phyloP scores from a whole-genome alignment of 2,797 vertebrate species.

The Anisognathus igniventris region DNA sequence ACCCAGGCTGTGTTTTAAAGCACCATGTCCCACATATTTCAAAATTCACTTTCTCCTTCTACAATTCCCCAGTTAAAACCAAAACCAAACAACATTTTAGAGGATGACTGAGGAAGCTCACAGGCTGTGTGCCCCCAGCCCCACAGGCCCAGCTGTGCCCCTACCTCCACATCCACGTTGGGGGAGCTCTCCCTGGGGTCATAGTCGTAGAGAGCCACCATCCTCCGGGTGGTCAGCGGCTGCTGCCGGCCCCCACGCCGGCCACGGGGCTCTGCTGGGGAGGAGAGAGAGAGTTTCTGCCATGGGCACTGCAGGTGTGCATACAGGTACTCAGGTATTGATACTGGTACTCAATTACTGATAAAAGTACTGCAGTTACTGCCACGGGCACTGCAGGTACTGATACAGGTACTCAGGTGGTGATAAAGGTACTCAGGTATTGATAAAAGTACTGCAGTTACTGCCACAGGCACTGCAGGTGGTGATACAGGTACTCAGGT shows the following conservation, averaged over 20 bases:
- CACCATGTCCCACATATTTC: neutral
- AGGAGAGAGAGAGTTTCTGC: fast-evolving
- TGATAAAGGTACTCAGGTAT: too few relatives aligned
- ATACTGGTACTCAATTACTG: too few relatives aligned
- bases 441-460: too few relatives aligned
- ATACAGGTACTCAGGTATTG: too few relatives aligned
- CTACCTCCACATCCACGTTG: conserved; percentile 97
- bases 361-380: too few relatives aligned
- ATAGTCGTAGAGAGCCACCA: conserved; percentile 96
- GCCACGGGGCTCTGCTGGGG: conserved; percentile 82
- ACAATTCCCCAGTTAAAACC: neutral
- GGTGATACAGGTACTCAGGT: too few relatives aligned
- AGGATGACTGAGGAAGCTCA: neutral
- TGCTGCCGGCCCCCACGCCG: conserved; percentile 80
- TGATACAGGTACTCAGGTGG: too few relatives aligned
- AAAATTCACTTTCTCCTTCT: neutral
- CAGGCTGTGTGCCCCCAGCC: neutral
- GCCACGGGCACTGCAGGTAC: too few relatives aligned
- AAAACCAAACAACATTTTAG: neutral
- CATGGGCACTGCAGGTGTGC: neutral
- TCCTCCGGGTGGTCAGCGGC: conserved; percentile 79
- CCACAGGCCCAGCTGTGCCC: neutral
- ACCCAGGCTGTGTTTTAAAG: neutral
- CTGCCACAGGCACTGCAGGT: too few relatives aligned
- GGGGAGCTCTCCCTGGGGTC: conserved; percentile 96